Evolutionary conservation across 2,113 vertebrate genomes (phyloP), one percentile per base, ranked within the genome.

Genomic region (Pelvicachromis taeniatus): DNA sequence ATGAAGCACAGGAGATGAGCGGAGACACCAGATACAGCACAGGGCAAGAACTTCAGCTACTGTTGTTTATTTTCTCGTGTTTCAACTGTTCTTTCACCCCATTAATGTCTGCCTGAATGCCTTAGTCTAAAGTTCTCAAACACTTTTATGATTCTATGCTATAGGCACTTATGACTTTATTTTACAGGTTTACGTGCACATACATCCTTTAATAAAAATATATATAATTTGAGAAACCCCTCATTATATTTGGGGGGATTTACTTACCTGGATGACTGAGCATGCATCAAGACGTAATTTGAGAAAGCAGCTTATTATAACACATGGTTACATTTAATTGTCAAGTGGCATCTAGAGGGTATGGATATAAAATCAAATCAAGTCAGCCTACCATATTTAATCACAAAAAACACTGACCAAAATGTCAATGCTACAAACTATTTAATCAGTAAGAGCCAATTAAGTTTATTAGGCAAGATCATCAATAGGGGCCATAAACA

Each of bases 1-100:
- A 75, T 68, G 81, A 85, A 68, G 87, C 77, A 40, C 85, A 78
- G 63, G 29, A 65, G 78, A 53, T 33, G 85, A 89, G 85, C 54
- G 10, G 33, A 84, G 40, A 56, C 33, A 19, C 75, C 81, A 56
- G 77, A 26, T 68, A 86, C 81, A 85, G 81, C 53, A 61, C 54
- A 78, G 53, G 84, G 56, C 65, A 54, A 53, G 45, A 84, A 55
- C 70, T 50, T 87, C 55, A 58, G 84, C 23, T 85, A 78, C 9
- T 83, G 19, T 61, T 82, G 83, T 81, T 82, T 86, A 81, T 85
- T 87, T 58, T 16, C 48, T 40, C 16, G 53, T 6, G 42, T 50
- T 82, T 59, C 38, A 56, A 23, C 78, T 65, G 13, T 52, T 80
- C 52, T 68, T 84, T 79, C 35, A 17, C 21, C 79, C 84, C 26